phyloP scores from a whole-genome alignment of 37 sponge, comb jelly and placozoan genomes.

The Corticium candelabrum region DNA sequence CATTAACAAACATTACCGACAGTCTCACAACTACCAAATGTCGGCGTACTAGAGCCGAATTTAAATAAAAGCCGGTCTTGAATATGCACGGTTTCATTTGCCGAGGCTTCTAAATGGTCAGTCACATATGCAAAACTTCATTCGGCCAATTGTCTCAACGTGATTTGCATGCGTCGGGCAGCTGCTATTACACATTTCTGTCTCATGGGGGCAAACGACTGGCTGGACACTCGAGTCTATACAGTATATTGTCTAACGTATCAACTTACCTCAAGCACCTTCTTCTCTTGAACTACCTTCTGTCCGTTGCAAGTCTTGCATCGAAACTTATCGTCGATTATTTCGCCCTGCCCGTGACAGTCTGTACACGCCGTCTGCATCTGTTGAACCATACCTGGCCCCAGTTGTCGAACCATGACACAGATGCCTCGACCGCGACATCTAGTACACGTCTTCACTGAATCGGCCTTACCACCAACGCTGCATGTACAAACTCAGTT shows the following conservation, averaged over 20 bases:
- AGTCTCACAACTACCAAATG: too few relatives aligned
- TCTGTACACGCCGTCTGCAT: slow-evolving; percentile 58
- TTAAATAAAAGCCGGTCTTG: too few relatives aligned
- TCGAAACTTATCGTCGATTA: slow-evolving; percentile 60
- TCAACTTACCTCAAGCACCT: slow-evolving; percentile 63
- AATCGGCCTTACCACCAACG: slow-evolving; percentile 79
- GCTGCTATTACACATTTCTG: too few relatives aligned
- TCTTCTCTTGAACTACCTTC: slow-evolving; percentile 44
- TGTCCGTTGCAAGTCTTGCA: slow-evolving; percentile 87
- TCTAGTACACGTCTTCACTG: slow-evolving; percentile 47
- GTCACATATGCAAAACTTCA: too few relatives aligned
- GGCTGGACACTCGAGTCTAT: neutral
- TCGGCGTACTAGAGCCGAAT: too few relatives aligned
- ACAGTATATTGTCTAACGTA: too few relatives aligned
- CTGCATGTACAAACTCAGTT: slow-evolving; percentile 10
- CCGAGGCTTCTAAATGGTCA: too few relatives aligned
- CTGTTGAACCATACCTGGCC: slow-evolving; percentile 80
- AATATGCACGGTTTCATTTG: too few relatives aligned
- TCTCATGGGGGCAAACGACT: too few relatives aligned
- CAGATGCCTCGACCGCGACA: slow-evolving; percentile 73
- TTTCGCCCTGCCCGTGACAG: slow-evolving; percentile 65
- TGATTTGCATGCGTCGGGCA: too few relatives aligned
- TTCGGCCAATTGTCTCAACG: too few relatives aligned
- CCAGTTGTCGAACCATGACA: slow-evolving; percentile 11
- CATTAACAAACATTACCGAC: too few relatives aligned